Percentiles rank a stretch among this genome's conserved stretches.
Conservation (phyloP, 2,797 vertebrate genomes). For the Tokudaia tokunoshimensis region DNA sequence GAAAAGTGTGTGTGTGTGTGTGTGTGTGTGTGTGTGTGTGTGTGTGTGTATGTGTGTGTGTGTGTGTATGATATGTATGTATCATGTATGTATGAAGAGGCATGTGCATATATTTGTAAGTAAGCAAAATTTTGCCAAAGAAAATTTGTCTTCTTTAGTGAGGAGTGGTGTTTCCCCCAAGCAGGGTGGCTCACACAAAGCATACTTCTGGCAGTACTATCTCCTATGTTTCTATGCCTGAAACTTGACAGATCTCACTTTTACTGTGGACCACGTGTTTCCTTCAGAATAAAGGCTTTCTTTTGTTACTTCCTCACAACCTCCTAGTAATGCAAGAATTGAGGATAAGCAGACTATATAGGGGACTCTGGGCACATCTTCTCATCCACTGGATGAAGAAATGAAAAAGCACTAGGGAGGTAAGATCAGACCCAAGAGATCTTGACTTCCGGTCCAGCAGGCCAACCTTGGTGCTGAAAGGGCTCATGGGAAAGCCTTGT, state of each 20-base stretch:
- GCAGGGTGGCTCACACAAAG: not conserved
- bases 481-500: not conserved
- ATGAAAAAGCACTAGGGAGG: rapidly evolving
- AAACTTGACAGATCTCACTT: not conserved
- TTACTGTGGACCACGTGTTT: not conserved
- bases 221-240: not conserved
- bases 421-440: not conserved
- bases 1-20: not conserved
- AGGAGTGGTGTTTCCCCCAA: not conserved
- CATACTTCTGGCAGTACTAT: not conserved
- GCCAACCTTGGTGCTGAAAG: too few species aligned
- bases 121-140: not conserved
- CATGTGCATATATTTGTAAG: not conserved
- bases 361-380: not conserved
- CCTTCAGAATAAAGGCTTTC: not conserved
- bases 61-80: not conserved
- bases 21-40: not conserved
- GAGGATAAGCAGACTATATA: not conserved
- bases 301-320: not conserved
- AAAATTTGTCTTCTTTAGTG: not conserved
- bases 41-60: not conserved
- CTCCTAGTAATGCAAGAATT: not conserved
- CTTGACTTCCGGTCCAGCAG: not conserved
- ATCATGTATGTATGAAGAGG: not conserved
- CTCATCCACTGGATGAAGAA: not conserved